Evolutionary conservation across 64 coral and sea anemone genomes (phyloP), one percentile per base, ranked within the genome.

Genomic region (Cladopsammia gracilis): DNA sequence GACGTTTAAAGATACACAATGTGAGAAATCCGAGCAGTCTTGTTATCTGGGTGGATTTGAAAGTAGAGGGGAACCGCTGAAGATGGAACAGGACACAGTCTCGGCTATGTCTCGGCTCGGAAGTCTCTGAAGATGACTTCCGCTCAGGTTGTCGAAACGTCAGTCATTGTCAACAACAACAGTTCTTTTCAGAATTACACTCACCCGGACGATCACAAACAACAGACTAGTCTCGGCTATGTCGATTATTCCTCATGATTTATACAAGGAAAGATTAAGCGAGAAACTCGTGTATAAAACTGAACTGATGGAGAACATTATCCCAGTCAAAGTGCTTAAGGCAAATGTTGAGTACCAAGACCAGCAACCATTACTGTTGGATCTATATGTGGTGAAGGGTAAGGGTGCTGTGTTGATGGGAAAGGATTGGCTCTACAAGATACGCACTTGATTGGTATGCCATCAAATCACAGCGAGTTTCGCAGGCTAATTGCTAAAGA

Each of bases 21-120:
- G 52, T 44, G 56, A 10, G 42, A 12, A 62, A 83, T 3, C 12
- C 1, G 26, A 44, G 61, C 7, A 83, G 9, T 5, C 43, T 19
- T 57, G 42, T 62, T 44, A 58, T 62, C 25, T 61, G 24, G 56
- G 18, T 42, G 6, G 6, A 19, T 79, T 34, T 58, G 14, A 19
- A 92, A 23, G 60, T 77, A 26, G 75, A 12, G 90, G 54, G 16
- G 61, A 73, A 62, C 26, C 52, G 51, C 20, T 83, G 6, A 74
- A 58, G 44, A 86, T 92, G 70, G 90, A 76, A 50, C 58, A 86
- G 44, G 70, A 92, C 51, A 86, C 70, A 6, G 90, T 81, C 6
- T 83, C 79, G 67, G 65, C 90, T 62, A 79, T 92, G 54, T 92
- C 79, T n/a, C n/a, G n/a, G n/a, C n/a, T n/a, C n/a, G n/a, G n/a